Evolutionary conservation across 2,888 invertebrate species (phyloP).

Genomic region (Oligia strigilis): DNA sequence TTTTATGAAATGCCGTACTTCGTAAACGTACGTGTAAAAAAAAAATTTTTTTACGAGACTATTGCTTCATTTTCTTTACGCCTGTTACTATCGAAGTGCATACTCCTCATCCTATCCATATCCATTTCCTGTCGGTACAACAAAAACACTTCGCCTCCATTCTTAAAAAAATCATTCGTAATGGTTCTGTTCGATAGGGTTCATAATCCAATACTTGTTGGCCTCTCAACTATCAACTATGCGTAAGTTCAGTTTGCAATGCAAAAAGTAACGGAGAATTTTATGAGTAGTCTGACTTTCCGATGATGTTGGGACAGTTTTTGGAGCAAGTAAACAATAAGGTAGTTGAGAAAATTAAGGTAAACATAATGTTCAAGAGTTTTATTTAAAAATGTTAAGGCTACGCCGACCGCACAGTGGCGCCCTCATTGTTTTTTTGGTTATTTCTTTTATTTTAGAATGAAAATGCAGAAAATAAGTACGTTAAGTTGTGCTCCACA

Average conservation of each 20-base stretch:
- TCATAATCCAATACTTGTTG: slow-evolving; percentile 53
- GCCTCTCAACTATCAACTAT: slow-evolving; percentile 38
- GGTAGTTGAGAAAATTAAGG: neutral
- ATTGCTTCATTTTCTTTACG: slow-evolving; percentile 12
- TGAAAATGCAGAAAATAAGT: too few species aligned
- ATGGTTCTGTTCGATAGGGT: slow-evolving; percentile 63
- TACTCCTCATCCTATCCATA: slow-evolving; percentile 32
- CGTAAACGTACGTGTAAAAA: too few species aligned
- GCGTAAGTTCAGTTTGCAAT: neutral
- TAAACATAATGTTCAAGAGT: neutral
- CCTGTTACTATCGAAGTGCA: slow-evolving; percentile 39
- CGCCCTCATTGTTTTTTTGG: too few species aligned
- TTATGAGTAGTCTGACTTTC: neutral
- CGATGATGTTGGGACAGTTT: neutral
- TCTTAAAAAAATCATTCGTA: slow-evolving; percentile 67
- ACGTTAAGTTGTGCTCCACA: too few species aligned
- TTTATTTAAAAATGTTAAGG: neutral
- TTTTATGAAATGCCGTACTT: too few species aligned
- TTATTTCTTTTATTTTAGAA: too few species aligned
- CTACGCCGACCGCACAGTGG: too few species aligned
- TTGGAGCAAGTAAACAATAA: neutral
- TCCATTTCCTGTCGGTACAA: slow-evolving; percentile 66
- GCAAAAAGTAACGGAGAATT: neutral
- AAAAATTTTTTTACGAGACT: too few species aligned
- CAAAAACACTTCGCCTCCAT: slow-evolving; percentile 68